Evolutionary conservation across 2,113 vertebrate species (phyloP), one percentile per base, ranked within the genome.

Genomic region (Passer domesticus): DNA sequence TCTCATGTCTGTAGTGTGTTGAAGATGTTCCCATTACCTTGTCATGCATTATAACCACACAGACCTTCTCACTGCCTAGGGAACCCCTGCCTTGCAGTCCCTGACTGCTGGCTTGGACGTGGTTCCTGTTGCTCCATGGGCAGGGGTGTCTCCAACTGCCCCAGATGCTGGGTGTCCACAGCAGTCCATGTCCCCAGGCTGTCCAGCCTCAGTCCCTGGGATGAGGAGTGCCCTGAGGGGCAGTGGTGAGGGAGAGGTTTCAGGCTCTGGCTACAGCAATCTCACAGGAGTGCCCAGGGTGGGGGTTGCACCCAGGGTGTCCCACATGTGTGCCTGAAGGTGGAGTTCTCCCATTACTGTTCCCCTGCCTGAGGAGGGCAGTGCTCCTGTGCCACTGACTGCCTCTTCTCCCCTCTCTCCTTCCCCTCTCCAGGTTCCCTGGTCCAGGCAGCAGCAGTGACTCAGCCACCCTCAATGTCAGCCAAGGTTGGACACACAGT

Each of bases 401-500:
- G 2, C 3, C 0, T 66, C 23, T 68, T 11, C 27, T 56, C 9
- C 20, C 7, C 16, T 75, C 30, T 47, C 31, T 25, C 2, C 9
- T 55, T 28, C 72, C 22, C 28, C n/a, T 41, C 56, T 63, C 6
- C 69, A 94, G 85, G 90, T 24, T 67, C 44, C 6, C 62, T 75
- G 25, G 28, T 60, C 27, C 46, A 93, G 52, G 90, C 68, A 49
- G 72, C 33, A 52, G 12, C 63, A 17, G 2, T 53, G 33, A 68
- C 0, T 16, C 46, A 47, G 63, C 46, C 27, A 9, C 24, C 24
- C 28, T 35, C 15, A 0, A 0, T 67, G n/a, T 56, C 41, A 39
- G 27, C 17, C 52, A 68, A 6, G 0, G 3, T 68, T 43, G 63
- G 63, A 39, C 22, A 81, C 0, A 47, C 17, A 0, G 1, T 67